These are phyloP conservation scores for Drosophila parvula DNA, from an alignment of 1,140 invertebrate genomes.

Conservation along the genomic window DNA sequence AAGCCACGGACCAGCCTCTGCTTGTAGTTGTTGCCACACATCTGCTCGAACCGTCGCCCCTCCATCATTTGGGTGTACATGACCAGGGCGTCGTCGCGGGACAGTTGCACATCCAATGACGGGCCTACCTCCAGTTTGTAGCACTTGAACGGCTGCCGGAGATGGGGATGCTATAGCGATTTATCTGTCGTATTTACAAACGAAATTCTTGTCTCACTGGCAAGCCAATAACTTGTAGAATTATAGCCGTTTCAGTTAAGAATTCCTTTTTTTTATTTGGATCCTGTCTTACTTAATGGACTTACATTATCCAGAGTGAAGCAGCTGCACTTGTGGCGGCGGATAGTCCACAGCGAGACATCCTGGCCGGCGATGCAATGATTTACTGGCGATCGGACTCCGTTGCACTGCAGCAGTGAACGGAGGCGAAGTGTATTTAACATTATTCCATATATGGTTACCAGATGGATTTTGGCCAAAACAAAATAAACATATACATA, in stretches of 20 bases:
- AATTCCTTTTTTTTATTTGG: background rate
- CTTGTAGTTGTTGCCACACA: constrained; percentile 90
- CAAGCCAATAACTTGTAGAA: background rate
- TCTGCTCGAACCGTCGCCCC: constrained; percentile 89
- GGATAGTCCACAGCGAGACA: background rate
- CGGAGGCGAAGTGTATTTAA: constrained; percentile 2
- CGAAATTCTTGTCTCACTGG: background rate
- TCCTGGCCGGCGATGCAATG: too few species aligned
- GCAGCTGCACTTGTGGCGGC: constrained; percentile 16
- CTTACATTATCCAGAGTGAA: constrained; percentile 71
- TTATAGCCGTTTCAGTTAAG: background rate
- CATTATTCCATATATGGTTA: constrained; percentile 4
- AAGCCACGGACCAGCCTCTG: constrained; percentile 91
- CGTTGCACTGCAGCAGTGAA: background rate
- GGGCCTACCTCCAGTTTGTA: constrained; percentile 95
- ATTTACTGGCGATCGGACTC: background rate
- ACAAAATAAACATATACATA: too few species aligned
- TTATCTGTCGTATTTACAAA: background rate
- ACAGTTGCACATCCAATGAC: constrained; percentile 85
- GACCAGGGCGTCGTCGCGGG: constrained; percentile 87
- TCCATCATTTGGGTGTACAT: constrained; percentile 88
- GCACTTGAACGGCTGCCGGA: constrained; percentile 86
- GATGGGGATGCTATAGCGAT: background rate
- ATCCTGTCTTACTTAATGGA: too few species aligned
- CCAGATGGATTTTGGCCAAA: background rate